These are phyloP conservation scores for Phycodurus eques DNA, from an alignment of 2,113 vertebrate species.

Conservation along the genomic window DNA sequence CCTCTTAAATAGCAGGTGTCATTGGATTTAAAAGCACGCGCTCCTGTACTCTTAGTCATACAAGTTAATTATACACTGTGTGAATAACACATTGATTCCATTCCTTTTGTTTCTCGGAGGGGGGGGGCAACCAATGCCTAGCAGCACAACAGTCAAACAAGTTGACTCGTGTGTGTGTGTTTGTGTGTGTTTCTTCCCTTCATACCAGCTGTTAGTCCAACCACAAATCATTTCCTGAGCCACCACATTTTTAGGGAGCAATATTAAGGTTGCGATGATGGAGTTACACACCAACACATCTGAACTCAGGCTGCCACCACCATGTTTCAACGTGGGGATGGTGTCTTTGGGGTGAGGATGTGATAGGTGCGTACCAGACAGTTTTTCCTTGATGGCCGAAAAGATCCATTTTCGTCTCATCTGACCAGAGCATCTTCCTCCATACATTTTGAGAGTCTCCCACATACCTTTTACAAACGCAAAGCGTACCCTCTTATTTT, in stretches of 20 bases:
- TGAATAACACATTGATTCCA: neutral
- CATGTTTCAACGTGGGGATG: too few relatives aligned
- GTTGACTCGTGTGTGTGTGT: neutral
- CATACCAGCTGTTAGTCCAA: conserved; percentile 6
- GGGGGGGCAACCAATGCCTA: neutral
- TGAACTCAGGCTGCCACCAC: neutral
- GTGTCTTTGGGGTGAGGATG: too few relatives aligned
- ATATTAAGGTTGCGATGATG: neutral
- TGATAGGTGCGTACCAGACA: too few relatives aligned
- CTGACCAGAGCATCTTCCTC: too few relatives aligned
- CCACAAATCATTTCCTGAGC: neutral
- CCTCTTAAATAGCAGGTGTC: neutral
- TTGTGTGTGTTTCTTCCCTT: neutral
- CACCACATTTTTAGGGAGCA: neutral
- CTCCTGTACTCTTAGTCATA: neutral
- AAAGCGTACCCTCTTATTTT: too few relatives aligned
- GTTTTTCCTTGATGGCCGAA: too few relatives aligned
- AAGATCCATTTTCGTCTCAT: too few relatives aligned
- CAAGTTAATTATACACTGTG: neutral
- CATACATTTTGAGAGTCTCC: too few relatives aligned
- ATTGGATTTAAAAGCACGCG: neutral
- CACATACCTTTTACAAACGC: too few relatives aligned
- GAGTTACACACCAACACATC: neutral
- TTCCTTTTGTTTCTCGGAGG: neutral
- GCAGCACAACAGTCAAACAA: conserved; percentile 7